Evolutionary conservation across 1,140 invertebrate species (phyloP).

Genomic region (Eurosta solidaginis): DNA sequence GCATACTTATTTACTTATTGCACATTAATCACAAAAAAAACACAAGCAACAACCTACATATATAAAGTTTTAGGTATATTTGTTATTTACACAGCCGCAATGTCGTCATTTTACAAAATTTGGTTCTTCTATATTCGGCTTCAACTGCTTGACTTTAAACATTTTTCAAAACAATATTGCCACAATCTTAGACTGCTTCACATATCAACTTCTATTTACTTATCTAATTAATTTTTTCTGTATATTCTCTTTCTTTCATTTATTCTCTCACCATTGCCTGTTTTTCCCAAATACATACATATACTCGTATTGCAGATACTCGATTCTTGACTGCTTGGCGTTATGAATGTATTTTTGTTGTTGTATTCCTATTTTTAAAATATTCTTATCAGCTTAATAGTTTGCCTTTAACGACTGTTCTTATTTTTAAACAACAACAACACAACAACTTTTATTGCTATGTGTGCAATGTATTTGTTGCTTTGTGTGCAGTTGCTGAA

Average conservation of each 20-base stretch:
- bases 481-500: not conserved
- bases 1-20: too few species aligned
- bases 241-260: not conserved
- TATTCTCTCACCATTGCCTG: not conserved
- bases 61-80: not conserved
- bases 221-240: too few species aligned
- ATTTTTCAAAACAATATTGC: not conserved
- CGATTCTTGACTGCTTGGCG: not conserved
- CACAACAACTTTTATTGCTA: not conserved
- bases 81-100: not conserved
- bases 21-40: too few species aligned
- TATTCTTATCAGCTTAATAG: slow-evolving; percentile 15
- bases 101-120: not conserved
- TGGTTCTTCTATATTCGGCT: not conserved
- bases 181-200: not conserved
- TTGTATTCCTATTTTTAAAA: not conserved
- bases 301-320: too few species aligned
- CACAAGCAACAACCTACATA: not conserved
- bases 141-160: not conserved
- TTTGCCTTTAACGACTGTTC: not conserved
- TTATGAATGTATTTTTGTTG: not conserved
- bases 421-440: not conserved
- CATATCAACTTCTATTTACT: too few species aligned
- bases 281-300: not conserved
- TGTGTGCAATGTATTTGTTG: not conserved